These are phyloP conservation scores for Muntiacus reevesi DNA, from an alignment of 2,113 vertebrate genomes.

Conservation along the genomic window DNA sequence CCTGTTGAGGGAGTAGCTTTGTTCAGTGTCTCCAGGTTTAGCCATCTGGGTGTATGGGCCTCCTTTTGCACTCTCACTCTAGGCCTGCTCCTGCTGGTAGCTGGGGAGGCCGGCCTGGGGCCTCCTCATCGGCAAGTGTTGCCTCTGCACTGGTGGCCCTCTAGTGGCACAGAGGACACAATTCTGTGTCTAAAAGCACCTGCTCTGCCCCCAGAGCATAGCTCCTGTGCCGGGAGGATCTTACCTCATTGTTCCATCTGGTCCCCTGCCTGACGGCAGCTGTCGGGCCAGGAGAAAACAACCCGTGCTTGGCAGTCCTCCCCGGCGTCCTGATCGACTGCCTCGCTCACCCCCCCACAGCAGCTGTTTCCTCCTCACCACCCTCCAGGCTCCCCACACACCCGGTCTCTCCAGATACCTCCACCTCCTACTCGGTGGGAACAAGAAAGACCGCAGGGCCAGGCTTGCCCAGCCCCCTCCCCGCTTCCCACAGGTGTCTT, in stretches of 20 bases:
- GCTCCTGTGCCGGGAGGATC: not conserved
- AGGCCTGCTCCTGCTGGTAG: not conserved
- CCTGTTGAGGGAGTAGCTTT: not conserved
- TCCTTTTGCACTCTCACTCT: not conserved
- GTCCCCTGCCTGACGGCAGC: slow-evolving; percentile 44
- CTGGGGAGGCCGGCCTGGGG: not conserved
- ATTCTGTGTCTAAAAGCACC: not conserved
- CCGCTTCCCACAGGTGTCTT: not conserved
- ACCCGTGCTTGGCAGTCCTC: slow-evolving; percentile 38
- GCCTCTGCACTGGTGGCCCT: not conserved
- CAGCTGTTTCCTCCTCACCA: slow-evolving; percentile 17
- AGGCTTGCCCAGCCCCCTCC: not conserved
- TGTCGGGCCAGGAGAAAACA: slow-evolving; percentile 53
- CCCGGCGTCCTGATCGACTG: not conserved
- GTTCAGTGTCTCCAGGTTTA: not conserved
- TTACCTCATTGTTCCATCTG: slow-evolving; percentile 65
- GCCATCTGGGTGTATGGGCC: not conserved
- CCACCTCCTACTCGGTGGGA: not conserved
- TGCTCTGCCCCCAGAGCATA: not conserved
- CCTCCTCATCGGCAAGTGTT: not conserved
- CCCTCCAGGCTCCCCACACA: rapidly evolving
- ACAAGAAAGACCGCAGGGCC: not conserved
- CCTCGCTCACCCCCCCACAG: not conserved
- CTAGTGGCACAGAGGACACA: not conserved
- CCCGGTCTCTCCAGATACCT: not conserved